Evolutionary conservation across 64 coral and sea anemone species (phyloP).

Genomic region (Catalaphyllia jardinei): DNA sequence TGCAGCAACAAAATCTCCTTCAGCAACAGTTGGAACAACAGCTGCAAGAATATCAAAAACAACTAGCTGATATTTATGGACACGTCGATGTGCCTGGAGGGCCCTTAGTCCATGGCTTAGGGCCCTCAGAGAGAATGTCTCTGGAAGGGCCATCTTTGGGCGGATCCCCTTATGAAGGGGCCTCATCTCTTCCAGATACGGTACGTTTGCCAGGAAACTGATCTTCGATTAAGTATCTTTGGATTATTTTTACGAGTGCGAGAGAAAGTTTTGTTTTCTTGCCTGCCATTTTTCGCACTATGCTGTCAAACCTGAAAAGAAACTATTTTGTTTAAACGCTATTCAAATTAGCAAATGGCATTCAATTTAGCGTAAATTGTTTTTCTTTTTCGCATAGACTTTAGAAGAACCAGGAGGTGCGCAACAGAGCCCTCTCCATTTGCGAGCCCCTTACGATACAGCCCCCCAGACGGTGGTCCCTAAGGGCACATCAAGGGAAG

Average conservation of each 20-base stretch:
- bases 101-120: background rate
- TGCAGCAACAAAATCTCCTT: conserved; percentile 51
- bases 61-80: conserved; percentile 30
- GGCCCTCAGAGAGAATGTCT: background rate
- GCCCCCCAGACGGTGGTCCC: background rate
- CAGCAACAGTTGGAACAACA: conserved; percentile 60
- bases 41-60: conserved; percentile 41
- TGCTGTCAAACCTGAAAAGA: no score
- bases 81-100: background rate
- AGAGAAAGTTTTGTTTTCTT: no score
- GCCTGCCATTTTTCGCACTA: no score
- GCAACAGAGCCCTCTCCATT: background rate
- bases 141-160: background rate
- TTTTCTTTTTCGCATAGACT: background rate
- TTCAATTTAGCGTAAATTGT: no score
- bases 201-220: background rate
- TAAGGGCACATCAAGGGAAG: background rate
- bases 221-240: no score
- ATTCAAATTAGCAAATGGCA: no score
- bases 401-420: background rate
- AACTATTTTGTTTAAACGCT: no score
- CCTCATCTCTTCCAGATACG: background rate
- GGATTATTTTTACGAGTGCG: no score
- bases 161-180: background rate
- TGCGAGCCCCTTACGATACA: background rate